phyloP scores from a whole-genome alignment of 2,113 vertebrate species.

The Dascyllus trimaculatus region DNA sequence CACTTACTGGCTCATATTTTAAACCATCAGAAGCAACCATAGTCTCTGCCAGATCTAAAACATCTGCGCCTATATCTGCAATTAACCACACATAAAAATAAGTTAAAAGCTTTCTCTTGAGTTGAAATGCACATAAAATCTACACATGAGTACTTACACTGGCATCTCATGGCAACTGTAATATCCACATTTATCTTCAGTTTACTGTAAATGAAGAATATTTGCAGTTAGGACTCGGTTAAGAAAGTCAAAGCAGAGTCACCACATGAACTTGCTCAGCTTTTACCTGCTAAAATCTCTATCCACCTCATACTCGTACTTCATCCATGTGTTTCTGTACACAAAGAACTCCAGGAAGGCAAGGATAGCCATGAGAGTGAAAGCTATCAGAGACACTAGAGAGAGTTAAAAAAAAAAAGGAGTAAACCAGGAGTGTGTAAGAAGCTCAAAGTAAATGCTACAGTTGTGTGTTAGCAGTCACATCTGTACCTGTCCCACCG shows the following conservation, averaged over 20 bases:
- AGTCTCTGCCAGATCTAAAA: slow-evolving; percentile 96
- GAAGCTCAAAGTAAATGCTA: no score
- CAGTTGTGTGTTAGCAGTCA: no score
- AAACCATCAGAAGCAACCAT: slow-evolving; percentile 96
- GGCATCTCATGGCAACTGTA: slow-evolving; percentile 98
- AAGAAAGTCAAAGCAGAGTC: not conserved
- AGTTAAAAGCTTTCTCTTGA: not conserved
- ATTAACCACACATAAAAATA: slow-evolving; percentile 3
- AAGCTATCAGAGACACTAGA: slow-evolving; percentile 95
- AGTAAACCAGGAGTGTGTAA: no score
- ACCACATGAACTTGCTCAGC: not conserved
- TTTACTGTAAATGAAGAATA: slow-evolving; percentile 87
- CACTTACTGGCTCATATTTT: slow-evolving; percentile 94
- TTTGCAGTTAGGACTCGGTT: not conserved
- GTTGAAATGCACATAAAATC: not conserved
- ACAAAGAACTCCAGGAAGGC: slow-evolving; percentile 97
- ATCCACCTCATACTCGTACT: slow-evolving; percentile 98
- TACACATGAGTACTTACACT: slow-evolving; percentile 89
- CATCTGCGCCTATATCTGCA: slow-evolving; percentile 96
- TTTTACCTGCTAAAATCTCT: slow-evolving; percentile 95
- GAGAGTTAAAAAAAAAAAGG: not conserved
- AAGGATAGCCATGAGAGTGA: slow-evolving; percentile 92
- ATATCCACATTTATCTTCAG: slow-evolving; percentile 97
- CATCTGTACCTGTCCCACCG: slow-evolving; percentile 73
- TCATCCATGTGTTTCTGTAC: slow-evolving; percentile 98